These are phyloP conservation scores for Camponotus pennsylvanicus DNA, from an alignment of 1,140 invertebrate genomes.

Conservation along the genomic window DNA sequence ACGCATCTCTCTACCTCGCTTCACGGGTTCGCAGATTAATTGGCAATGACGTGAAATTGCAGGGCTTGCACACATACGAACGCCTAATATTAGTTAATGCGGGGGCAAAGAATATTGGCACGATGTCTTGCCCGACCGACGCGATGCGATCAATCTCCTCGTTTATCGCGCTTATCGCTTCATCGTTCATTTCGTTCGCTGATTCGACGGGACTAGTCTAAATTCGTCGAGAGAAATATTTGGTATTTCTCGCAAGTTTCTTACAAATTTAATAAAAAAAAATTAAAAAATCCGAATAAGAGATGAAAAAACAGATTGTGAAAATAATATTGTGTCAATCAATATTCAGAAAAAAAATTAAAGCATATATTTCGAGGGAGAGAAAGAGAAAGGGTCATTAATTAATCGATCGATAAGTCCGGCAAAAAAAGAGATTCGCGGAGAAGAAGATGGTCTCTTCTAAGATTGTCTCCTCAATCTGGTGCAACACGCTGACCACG, in stretches of 20 bases:
- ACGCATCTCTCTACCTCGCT: constrained; percentile 8
- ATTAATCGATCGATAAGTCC: constrained; percentile 13
- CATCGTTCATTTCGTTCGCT: constrained; percentile 24
- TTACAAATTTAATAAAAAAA: not conserved
- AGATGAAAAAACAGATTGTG: not conserved
- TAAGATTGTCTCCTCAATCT: not conserved
- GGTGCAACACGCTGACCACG: not conserved
- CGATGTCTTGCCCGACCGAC: constrained; percentile 28
- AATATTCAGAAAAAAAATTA: not conserved
- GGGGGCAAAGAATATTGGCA: constrained; percentile 76
- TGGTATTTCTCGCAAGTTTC: not conserved
- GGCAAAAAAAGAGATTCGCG: not conserved
- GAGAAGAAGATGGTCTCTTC: not conserved
- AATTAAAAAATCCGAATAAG: not conserved
- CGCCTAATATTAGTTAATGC: constrained; percentile 75
- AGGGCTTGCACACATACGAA: constrained; percentile 1
- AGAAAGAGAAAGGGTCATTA: not conserved
- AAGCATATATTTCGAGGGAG: not conserved
- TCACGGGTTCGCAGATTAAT: constrained; percentile 41
- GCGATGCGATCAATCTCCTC: constrained; percentile 40
- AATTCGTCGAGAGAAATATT: constrained; percentile 25
- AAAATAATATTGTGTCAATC: not conserved
- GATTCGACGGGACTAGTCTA: constrained; percentile 32
- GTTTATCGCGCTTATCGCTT: constrained; percentile 52
- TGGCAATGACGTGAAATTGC: constrained; percentile 58